Evolutionary conservation across 2,888 invertebrate genomes (phyloP).

Genomic region (Anthophora plumipes): DNA sequence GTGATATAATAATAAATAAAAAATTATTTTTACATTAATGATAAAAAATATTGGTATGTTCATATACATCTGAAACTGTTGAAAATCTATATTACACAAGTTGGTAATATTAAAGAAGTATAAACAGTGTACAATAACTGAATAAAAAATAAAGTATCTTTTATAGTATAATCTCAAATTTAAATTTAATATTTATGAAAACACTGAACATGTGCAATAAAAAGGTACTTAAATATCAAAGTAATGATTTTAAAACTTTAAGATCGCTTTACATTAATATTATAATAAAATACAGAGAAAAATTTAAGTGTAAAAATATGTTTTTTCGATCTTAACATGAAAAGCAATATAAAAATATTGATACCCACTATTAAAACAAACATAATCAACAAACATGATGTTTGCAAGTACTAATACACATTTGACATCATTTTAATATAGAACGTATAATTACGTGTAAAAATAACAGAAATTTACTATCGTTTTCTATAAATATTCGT

Average conservation of each 20-base stretch:
- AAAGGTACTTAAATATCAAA: background rate
- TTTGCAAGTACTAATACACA: constrained; percentile 4
- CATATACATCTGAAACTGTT: background rate
- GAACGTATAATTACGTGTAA: background rate
- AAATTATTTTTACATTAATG: background rate
- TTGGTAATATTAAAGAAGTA: background rate
- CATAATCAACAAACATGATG: background rate
- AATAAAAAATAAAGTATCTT: background rate
- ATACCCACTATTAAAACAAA: constrained; percentile 5
- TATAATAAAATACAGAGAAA: background rate
- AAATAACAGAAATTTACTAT: constrained; percentile 4
- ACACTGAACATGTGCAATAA: background rate
- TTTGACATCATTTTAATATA: background rate
- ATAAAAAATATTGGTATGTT: background rate
- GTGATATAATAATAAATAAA: background rate
- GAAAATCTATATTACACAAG: background rate
- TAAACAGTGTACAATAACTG: background rate
- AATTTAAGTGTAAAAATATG: background rate
- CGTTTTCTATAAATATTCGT: constrained; percentile 45
- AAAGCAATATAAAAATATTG: constrained; percentile 2
- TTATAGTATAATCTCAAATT: background rate
- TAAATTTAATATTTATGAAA: background rate
- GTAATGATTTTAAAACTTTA: background rate
- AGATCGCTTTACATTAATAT: background rate
- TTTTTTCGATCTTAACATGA: background rate